Conservation (phyloP, 2,113 vertebrate species). For the Halcyon senegalensis region DNA sequence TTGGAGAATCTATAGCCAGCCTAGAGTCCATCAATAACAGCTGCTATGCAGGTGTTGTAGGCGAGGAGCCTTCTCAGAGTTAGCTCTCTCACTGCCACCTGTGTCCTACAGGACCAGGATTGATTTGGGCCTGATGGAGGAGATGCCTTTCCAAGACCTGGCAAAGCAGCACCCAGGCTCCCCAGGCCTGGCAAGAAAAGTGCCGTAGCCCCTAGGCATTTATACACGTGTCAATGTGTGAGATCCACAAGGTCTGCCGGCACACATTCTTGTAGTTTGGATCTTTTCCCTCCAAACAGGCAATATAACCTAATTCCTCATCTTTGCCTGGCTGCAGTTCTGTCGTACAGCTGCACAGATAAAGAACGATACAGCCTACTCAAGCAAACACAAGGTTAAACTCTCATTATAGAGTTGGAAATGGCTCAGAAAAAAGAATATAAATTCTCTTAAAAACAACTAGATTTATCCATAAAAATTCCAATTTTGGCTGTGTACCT, state of each 20-base stretch:
- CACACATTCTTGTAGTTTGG: neutral
- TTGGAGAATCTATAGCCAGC: neutral
- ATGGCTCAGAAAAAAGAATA: neutral
- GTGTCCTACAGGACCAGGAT: neutral
- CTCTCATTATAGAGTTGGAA: neutral
- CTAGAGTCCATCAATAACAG: neutral
- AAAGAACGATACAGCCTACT: neutral
- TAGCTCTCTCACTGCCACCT: neutral
- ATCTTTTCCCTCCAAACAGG: neutral
- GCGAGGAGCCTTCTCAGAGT: neutral
- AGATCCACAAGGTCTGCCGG: neutral
- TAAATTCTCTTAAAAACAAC: neutral
- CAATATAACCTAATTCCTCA: neutral
- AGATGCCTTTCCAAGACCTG: neutral
- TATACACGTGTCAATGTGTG: accelerated
- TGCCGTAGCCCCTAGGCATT: neutral
- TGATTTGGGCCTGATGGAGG: neutral
- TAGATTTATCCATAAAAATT: neutral
- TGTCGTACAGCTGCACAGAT: neutral
- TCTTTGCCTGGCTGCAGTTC: neutral
- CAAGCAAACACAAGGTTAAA: neutral
- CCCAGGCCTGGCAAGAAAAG: neutral
- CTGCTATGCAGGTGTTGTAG: neutral
- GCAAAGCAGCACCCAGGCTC: neutral
- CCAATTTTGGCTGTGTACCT: neutral